Base-by-base conservation (phyloP, 2,113 vertebrate genomes). In the Acrocephalus arundinaceus region DNA sequence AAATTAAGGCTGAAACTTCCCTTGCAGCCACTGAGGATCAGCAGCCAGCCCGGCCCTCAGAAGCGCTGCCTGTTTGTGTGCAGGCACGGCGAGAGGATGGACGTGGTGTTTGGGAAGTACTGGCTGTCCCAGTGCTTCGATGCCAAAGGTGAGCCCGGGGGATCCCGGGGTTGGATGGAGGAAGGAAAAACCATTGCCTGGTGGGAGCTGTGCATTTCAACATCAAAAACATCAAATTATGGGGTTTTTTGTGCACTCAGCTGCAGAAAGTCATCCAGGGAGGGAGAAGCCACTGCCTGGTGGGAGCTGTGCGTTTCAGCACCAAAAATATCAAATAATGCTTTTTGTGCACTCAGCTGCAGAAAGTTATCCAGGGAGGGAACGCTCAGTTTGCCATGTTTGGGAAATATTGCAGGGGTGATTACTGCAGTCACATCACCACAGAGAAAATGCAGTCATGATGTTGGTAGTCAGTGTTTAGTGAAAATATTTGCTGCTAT, bases 81-180 rank as follows among this genome's bases (percentile, higher is more conserved):
- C 97, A 99, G 99, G 72, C 99, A 99, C 0, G 99, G 99, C 1
- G 99, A 99, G 92, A 98, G 99, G 97, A 99, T 99, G 99, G 99
- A 99, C 4, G 99, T 99, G 6, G 99, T 99, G 23, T 99, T 99
- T 90, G 99, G 99, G 72, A 99, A 99, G 97, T 99, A 99, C 96
- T 99, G 99, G 99, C 94, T 99, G 18, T 98, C 99, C 18, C 99
- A 99, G 97, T 99, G 99, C 95, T 99, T 99, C 51, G 99, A 99
- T 97, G 97, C 98, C 97, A 99, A 99, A 99, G 99, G 99, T 99
- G 82, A 97, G 98, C 75, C 55, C 4, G 1, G 33, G 39, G 21
- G 2, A 3, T 49, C 48, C 57, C 28, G 4, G 28, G 5, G 12
- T 33, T 12, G 7, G 7, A 1, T 14, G 63, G 54, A 51, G 70